phyloP scores from a whole-genome alignment of 2,797 vertebrate genomes.

The Tragopan temminckii region DNA sequence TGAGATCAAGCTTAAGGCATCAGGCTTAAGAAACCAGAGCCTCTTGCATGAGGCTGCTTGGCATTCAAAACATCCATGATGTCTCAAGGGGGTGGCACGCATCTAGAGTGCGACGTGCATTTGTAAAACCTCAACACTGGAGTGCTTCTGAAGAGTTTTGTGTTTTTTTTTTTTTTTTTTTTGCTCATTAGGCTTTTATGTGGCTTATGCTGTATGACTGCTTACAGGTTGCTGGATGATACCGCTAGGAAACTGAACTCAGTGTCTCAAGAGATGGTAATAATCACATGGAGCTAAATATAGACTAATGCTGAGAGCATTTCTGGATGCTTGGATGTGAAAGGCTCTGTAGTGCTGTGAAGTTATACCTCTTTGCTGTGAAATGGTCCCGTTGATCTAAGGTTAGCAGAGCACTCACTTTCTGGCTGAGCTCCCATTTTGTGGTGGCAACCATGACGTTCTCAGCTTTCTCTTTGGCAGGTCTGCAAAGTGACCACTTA shows the following conservation, averaged over 20 bases:
- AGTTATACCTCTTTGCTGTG: constrained; percentile 19
- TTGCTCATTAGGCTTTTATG: neutral
- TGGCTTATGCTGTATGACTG: neutral
- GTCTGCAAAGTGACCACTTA: neutral
- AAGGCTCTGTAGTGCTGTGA: constrained; percentile 8
- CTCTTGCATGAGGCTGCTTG: neutral
- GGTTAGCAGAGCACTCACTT: constrained; percentile 47
- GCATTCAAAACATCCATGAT: neutral
- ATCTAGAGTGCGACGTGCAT: neutral
- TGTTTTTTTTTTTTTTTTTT: too few species aligned
- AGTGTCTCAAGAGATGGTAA: constrained; percentile 56
- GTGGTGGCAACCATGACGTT: constrained; percentile 36
- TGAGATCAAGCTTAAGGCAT: neutral
- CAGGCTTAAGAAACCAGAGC: neutral
- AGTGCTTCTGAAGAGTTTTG: neutral
- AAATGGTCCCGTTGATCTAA: neutral
- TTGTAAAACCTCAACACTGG: neutral
- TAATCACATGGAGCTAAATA: constrained; percentile 64
- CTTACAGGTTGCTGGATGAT: constrained; percentile 40
- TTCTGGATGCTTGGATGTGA: constrained; percentile 65
- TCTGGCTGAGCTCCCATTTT: constrained; percentile 30
- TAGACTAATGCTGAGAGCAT: constrained; percentile 70
- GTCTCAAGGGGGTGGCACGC: neutral
- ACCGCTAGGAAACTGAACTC: constrained; percentile 62
- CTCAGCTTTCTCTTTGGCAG: constrained; percentile 44